Evolutionary conservation across 2,888 invertebrate genomes (phyloP).

Genomic region (Parnassius orleans): DNA sequence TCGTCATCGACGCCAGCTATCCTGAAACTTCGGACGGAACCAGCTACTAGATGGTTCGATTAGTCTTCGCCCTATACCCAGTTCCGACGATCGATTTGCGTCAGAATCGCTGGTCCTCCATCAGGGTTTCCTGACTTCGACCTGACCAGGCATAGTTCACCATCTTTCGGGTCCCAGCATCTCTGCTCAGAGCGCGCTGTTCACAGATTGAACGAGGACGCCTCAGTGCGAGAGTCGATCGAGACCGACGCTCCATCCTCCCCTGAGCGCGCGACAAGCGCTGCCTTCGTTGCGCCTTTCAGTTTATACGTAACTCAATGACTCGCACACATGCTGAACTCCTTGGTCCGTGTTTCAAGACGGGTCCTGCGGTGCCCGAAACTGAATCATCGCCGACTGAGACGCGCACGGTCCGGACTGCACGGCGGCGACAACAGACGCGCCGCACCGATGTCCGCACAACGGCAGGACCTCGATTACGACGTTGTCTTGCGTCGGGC

Average conservation of each 20-base stretch:
- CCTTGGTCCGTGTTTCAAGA: constrained; percentile 79
- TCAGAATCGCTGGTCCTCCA: too few relatives aligned
- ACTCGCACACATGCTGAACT: constrained; percentile 81
- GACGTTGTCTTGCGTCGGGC: constrained; percentile 47
- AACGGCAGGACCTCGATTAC: constrained; percentile 43
- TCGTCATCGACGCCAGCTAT: too few relatives aligned
- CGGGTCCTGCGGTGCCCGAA: constrained; percentile 82
- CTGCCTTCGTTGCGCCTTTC: constrained; percentile 74
- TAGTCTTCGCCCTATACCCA: too few relatives aligned
- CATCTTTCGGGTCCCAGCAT: too few relatives aligned
- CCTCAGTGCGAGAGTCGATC: constrained; percentile 74
- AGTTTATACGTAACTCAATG: too few relatives aligned
- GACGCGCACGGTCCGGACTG: constrained; percentile 51
- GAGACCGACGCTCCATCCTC: constrained; percentile 67
- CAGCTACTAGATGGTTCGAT: constrained; percentile 30
- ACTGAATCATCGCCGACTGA: constrained; percentile 60
- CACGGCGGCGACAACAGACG: too few relatives aligned
- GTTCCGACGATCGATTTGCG: constrained; percentile 51
- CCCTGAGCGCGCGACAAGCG: constrained; percentile 51
- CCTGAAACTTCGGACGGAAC: too few relatives aligned
- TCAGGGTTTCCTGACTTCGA: constrained; percentile 80
- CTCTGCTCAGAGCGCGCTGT: too few relatives aligned
- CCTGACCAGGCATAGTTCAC: too few relatives aligned
- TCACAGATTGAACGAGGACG: too few relatives aligned
- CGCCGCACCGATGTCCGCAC: too few relatives aligned